These are phyloP conservation scores for Sminthurinus aureus DNA, from an alignment of 2,888 invertebrate genomes.

Conservation along the genomic window DNA sequence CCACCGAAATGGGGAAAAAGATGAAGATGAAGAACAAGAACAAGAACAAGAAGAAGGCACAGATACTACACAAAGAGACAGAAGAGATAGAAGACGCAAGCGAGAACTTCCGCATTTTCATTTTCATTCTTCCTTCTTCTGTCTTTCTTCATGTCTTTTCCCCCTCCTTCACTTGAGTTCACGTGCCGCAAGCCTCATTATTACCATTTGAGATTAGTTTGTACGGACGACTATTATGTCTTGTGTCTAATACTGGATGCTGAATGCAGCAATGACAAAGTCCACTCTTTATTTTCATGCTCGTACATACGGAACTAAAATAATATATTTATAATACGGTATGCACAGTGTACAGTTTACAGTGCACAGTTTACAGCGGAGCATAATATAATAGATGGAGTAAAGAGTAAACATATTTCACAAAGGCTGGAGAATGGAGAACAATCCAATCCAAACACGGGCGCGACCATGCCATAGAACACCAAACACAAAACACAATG, in stretches of 20 bases:
- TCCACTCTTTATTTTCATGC: neutral
- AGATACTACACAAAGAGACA: too few species aligned
- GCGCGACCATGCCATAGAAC: neutral
- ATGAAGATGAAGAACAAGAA: conserved; percentile 17
- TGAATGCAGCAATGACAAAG: too few species aligned
- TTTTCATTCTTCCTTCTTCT: conserved; percentile 18
- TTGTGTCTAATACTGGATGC: too few species aligned
- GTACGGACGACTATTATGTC: conserved; percentile 36
- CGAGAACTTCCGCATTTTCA: conserved; percentile 39
- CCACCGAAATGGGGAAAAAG: conserved; percentile 34
- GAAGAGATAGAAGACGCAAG: neutral
- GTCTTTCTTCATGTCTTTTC: conserved; percentile 15
- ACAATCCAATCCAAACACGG: neutral
- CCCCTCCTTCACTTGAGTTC: conserved; percentile 22
- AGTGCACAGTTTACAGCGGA: neutral
- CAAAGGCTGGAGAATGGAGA: neutral
- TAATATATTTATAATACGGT: neutral
- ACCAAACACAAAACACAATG: conserved; percentile 6
- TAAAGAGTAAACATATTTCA: neutral
- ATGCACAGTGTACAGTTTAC: conserved; percentile 4
- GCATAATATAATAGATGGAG: neutral
- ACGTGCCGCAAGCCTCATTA: conserved; percentile 40
- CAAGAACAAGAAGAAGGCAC: conserved; percentile 4
- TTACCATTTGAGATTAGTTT: conserved; percentile 42
- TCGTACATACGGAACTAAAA: neutral